Percentiles rank a stretch among this genome's conserved stretches.
Evolutionary conservation across 2,113 vertebrate species (phyloP).

Genomic region (Cebidichthys violaceus): DNA sequence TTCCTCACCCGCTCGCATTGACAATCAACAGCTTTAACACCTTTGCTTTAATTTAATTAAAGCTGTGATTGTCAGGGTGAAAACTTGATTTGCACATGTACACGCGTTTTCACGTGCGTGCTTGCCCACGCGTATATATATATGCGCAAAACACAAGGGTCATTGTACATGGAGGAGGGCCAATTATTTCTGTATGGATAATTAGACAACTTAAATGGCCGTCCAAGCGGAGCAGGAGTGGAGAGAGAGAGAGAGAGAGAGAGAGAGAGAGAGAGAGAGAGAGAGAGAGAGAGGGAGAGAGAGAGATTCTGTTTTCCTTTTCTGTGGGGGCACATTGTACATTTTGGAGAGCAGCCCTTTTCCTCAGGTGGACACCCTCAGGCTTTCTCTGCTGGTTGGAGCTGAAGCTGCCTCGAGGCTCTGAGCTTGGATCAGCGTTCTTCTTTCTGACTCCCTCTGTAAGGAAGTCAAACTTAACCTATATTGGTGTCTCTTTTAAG

Average conservation of each 20-base stretch:
- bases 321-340: background rate
- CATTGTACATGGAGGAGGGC: slow-evolving; percentile 59
- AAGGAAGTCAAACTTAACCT: slow-evolving; percentile 24
- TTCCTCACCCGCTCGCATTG: slow-evolving; percentile 64
- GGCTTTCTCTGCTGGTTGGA: background rate
- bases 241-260: background rate
- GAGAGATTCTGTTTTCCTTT: too few relatives aligned
- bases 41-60: slow-evolving; percentile 87
- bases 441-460: slow-evolving; percentile 3
- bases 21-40: slow-evolving; percentile 85
- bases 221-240: slow-evolving; percentile 10
- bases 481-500: background rate
- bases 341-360: slow-evolving; percentile 13
- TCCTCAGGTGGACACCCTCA: slow-evolving; percentile 14
- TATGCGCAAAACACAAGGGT: slow-evolving; percentile 66
- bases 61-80: slow-evolving; percentile 79
- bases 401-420: slow-evolving; percentile 31
- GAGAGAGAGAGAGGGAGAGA: background rate
- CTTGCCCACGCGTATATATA: slow-evolving; percentile 32
- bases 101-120: slow-evolving; percentile 36
- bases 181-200: slow-evolving; percentile 74
- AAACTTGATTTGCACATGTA: slow-evolving; percentile 82
- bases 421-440: slow-evolving; percentile 30
- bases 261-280: background rate
- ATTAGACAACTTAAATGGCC: slow-evolving; percentile 66